Evolutionary conservation across 2,797 vertebrate genomes (phyloP), one percentile per base, ranked within the genome.

Genomic region (Alcedo atthis): DNA sequence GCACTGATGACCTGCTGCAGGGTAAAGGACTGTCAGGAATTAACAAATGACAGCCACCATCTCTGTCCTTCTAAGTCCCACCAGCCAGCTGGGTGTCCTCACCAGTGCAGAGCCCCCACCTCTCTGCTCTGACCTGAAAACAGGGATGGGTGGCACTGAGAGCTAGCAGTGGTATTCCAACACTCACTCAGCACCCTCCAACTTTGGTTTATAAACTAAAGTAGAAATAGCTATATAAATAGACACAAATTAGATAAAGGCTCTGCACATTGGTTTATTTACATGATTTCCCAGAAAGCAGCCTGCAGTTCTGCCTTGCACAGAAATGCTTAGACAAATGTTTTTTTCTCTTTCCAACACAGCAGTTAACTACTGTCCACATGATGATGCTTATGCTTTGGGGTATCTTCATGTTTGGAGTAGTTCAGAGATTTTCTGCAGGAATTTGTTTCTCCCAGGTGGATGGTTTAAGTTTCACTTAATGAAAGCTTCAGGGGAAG

Each of bases 401-500:
- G 83, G 62, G 67, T 33, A 93, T 20, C 35, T 93, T 87, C 49
- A 37, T 28, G 58, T 45, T 25, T 92, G 89, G 92, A 87, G 69
- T 28, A 75, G 94, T 87, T 93, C 82, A 92, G 87, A 96, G 69
- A 55, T 93, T 75, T 83, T 62, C 74, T 85, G 67, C 63, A 58
- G 54, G 62, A 63, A 64, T 85, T 89, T 90, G 95, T 45, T 83
- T 77, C 77, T 95, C 95, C 81, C 59, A 90, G 64, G 53, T 43
- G 33, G 57, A 73, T 79, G 33, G 90, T 91, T 97, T 90, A 75
- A 79, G 61, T 35, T 92, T 69, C 90, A 89, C 85, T 94, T 71
- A 69, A 43, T 26, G 6, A 96, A 75, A 93, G 43, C 73, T 83
- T 85, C 49, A 68, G 55, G 85, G 6, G 3, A 80, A n/a, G 59